phyloP scores from a whole-genome alignment of 2,888 invertebrate species.

The Mylabris sibirica region DNA sequence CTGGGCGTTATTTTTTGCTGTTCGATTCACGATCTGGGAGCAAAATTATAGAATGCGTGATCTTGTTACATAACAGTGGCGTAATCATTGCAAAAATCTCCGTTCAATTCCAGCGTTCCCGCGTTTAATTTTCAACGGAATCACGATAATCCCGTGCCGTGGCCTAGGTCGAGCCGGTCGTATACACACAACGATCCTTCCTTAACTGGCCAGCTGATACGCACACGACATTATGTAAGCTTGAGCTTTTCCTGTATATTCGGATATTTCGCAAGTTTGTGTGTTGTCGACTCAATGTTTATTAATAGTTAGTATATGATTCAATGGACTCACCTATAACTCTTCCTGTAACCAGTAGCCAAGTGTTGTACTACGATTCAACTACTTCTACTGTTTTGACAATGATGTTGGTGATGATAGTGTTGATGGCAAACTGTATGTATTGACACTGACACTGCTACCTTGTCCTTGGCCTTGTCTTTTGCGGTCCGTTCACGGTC shows the following conservation, averaged over 20 bases:
- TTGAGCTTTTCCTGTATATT: no score
- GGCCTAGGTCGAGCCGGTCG: constrained; percentile 12
- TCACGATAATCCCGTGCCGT: constrained; percentile 14
- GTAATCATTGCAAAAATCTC: constrained; percentile 6
- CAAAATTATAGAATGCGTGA: constrained; percentile 1
- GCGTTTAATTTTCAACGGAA: constrained; percentile 16
- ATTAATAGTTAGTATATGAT: background rate
- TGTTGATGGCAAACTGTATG: constrained; percentile 25
- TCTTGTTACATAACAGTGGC: background rate
- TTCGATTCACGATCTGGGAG: background rate
- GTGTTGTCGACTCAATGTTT: constrained; percentile 14
- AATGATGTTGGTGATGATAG: background rate
- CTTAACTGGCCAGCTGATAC: constrained; percentile 9
- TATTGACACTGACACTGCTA: constrained; percentile 55
- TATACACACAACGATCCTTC: constrained; percentile 12
- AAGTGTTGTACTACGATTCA: background rate
- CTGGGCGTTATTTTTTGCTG: background rate
- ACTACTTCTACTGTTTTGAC: constrained; percentile 7
- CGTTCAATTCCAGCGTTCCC: background rate
- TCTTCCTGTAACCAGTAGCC: constrained; percentile 26
- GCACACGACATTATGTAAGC: background rate
- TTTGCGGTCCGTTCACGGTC: constrained; percentile 59
- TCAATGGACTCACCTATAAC: constrained; percentile 44
- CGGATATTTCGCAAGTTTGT: no score
- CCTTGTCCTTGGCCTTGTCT: constrained; percentile 58